Base-by-base conservation (phyloP, 1,140 invertebrate genomes). In the Rhagoletis zephyria region DNA sequence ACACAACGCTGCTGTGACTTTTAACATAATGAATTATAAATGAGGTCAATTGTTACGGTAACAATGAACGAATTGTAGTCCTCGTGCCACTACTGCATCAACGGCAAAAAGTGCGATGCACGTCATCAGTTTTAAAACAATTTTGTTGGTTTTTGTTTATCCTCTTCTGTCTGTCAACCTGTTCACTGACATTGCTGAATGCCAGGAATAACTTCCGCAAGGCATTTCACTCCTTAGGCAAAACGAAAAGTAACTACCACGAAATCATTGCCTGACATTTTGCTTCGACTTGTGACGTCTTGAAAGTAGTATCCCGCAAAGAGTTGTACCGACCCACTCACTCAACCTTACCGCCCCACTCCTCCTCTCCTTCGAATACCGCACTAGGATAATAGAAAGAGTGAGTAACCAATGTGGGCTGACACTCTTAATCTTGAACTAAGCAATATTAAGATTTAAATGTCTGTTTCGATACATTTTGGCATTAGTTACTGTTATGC, bases 21-120 rank as follows among this genome's bases (percentile, higher is more conserved):
- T 87, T 87, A 65, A 87, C 63, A 14, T 87, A 70, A 30, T 87
- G 61, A 87, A 87, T 87, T 63, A 87, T 87, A 87, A 65, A 87
- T 87, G 86, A 64, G 63, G 64, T 65, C 86, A 70, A 70, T 87
- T 85, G 86, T 67, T 56, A 87, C 60, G 63, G n/a, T n/a, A 61
- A 85, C 85, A 63, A 85, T 61, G 56, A 45, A 42, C 56, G 59
- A 63, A 9, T 85, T 45, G 40, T 77, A 77, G 48, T 19, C 74
- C 74, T 45, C 56, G 16, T 77, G n/a, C 74, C 48, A 45, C 56
- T 77, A 77, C 74, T 77, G 45, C 74, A 19, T 51, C 74, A 56
- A 12, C 74, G 48, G 2, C 42, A 56, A 48, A 14, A 77, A 77
- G 74, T 74, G 48, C 42, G 48, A 77, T 77, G 74, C 74, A 77